phyloP scores from a whole-genome alignment of 2,113 vertebrate species.

The Cichladusa arquata region DNA sequence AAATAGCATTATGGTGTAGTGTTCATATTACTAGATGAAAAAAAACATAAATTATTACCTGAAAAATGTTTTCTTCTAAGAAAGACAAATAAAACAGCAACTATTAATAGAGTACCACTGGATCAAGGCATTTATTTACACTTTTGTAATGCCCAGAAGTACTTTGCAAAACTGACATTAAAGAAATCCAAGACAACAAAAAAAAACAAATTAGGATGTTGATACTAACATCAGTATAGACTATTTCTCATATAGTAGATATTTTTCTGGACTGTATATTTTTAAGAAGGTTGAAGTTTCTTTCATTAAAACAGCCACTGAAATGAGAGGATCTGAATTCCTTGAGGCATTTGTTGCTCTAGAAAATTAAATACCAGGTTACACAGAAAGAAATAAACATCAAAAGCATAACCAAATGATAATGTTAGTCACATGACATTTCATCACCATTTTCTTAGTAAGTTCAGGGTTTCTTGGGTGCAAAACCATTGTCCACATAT shows the following conservation, averaged over 20 bases:
- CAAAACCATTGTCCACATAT: not conserved
- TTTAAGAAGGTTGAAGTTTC: not conserved
- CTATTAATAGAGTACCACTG: not conserved
- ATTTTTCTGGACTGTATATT: not conserved
- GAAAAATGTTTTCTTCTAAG: not conserved
- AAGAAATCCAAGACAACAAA: not conserved
- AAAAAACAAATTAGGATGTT: accelerated
- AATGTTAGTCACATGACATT: not conserved
- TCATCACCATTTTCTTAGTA: not conserved
- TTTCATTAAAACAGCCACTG: not conserved
- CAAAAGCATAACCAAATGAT: not conserved
- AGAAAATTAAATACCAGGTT: not conserved
- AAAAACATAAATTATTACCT: not conserved
- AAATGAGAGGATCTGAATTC: not conserved
- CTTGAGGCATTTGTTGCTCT: not conserved
- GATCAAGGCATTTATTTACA: not conserved
- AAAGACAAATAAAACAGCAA: not conserved
- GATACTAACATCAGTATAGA: not conserved
- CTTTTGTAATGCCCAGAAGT: not conserved
- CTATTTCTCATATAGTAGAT: too few relatives aligned
- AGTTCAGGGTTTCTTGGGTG: not conserved
- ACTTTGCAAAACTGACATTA: not conserved
- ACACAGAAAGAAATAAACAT: not conserved
- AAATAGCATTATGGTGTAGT: not conserved
- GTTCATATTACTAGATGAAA: not conserved